Percentiles rank a stretch among this genome's conserved stretches.
These are phyloP conservation scores for Okamejei kenojei DNA, from an alignment of 2,797 vertebrate genomes.

Conservation along the genomic window DNA sequence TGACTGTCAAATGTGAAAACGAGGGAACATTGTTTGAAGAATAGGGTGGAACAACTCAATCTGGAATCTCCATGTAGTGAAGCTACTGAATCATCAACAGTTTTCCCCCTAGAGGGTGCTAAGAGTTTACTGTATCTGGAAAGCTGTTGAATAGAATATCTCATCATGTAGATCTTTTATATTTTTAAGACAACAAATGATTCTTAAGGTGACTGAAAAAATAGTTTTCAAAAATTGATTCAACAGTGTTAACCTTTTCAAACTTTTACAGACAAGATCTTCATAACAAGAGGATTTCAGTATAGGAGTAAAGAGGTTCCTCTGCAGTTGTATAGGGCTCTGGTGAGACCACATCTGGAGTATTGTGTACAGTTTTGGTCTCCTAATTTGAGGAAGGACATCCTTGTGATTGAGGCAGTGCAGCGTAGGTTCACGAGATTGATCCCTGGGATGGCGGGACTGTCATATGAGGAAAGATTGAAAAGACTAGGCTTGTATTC, in stretches of 20 bases:
- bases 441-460: no score
- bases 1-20: neutral
- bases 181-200: neutral
- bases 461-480: no score
- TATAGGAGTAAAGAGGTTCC: no score
- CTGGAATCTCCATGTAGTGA: no score
- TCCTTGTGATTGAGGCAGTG: no score
- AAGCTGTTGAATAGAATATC: neutral
- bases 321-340: no score
- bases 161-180: neutral
- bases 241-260: neutral
- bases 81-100: neutral
- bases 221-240: neutral
- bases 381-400: no score
- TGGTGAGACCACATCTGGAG: no score
- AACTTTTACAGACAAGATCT: neutral
- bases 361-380: no score
- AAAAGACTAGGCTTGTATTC: no score
- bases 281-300: no score
- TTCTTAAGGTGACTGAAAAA: neutral
- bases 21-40: neutral
- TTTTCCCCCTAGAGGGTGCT: slow-evolving; percentile 45
- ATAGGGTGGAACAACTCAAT: neutral
- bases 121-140: slow-evolving; percentile 31
- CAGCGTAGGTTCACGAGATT: no score